These are phyloP conservation scores for Actinia equina DNA, from an alignment of 64 coral and sea anemone species.

Conservation along the genomic window DNA sequence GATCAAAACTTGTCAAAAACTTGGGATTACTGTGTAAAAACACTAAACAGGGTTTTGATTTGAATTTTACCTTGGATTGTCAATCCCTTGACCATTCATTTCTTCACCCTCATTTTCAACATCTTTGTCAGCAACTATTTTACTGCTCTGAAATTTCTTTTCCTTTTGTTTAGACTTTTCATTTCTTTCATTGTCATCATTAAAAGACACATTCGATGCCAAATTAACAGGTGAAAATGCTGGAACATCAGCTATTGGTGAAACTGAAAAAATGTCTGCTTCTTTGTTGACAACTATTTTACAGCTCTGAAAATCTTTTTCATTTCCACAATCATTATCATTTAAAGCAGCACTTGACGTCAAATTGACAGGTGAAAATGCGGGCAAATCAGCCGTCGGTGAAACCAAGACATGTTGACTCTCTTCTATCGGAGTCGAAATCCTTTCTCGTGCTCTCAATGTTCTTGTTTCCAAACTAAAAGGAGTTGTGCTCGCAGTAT, in stretches of 20 bases:
- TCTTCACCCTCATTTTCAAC: not conserved
- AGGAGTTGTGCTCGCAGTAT: not conserved
- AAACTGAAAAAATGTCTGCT: slow-evolving; percentile 18
- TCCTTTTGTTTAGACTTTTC: not conserved
- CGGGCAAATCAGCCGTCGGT: slow-evolving; percentile 52
- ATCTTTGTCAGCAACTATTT: not conserved
- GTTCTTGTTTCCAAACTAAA: not conserved
- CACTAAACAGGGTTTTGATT: no score
- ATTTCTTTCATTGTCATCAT: no score
- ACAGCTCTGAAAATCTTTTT: not conserved
- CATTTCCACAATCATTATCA: not conserved
- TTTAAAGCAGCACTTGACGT: not conserved
- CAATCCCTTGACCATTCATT: not conserved
- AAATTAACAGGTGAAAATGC: slow-evolving; percentile 69
- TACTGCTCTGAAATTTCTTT: not conserved
- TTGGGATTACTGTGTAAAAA: no score
- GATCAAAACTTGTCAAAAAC: no score
- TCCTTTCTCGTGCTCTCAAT: slow-evolving; percentile 54
- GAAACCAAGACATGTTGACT: slow-evolving; percentile 32
- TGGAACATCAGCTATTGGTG: slow-evolving; percentile 50
- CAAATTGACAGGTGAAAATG: slow-evolving; percentile 69
- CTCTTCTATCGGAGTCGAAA: slow-evolving; percentile 90
- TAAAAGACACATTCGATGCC: no score
- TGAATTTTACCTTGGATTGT: not conserved
- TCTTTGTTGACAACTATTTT: not conserved